Percentiles rank a stretch among this genome's conserved stretches.
phyloP scores from a whole-genome alignment of 1,140 invertebrate species.

The Micrasema minimum region DNA sequence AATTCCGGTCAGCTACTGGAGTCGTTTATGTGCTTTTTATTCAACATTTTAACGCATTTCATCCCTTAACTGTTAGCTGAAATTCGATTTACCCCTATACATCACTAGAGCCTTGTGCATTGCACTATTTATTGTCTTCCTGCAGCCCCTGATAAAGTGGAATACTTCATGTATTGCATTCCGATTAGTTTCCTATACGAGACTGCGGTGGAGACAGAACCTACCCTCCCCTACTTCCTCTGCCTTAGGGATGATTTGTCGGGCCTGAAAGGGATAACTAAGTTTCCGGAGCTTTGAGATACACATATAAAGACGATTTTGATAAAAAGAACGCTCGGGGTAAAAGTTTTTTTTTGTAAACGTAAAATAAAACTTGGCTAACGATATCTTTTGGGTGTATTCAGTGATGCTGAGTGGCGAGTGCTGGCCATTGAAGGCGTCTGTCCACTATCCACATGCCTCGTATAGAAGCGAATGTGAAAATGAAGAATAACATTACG shows the following conservation, averaged over 20 bases:
- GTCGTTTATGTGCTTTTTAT: neutral
- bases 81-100: conserved; percentile 8
- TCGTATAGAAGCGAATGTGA: too few relatives aligned
- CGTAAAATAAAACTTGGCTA: too few relatives aligned
- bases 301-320: neutral
- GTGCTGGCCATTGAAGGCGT: too few relatives aligned
- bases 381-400: too few relatives aligned
- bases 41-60: neutral
- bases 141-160: neutral
- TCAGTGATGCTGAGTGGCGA: too few relatives aligned
- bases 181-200: conserved; percentile 11
- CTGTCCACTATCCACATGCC: too few relatives aligned
- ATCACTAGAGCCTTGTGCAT: neutral
- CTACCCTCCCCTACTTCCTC: conserved; percentile 16
- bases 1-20: neutral
- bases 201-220: neutral
- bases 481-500: too few relatives aligned
- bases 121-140: conserved; percentile 28
- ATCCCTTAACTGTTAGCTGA: conserved; percentile 1
- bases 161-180: conserved; percentile 24
- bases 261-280: conserved; percentile 46
- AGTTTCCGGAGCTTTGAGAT: conserved; percentile 38
- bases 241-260: conserved; percentile 43
- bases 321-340: too few relatives aligned
- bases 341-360: too few relatives aligned